Base-by-base conservation (phyloP, 2,888 invertebrate genomes). In the Netelia fuscicornis region DNA sequence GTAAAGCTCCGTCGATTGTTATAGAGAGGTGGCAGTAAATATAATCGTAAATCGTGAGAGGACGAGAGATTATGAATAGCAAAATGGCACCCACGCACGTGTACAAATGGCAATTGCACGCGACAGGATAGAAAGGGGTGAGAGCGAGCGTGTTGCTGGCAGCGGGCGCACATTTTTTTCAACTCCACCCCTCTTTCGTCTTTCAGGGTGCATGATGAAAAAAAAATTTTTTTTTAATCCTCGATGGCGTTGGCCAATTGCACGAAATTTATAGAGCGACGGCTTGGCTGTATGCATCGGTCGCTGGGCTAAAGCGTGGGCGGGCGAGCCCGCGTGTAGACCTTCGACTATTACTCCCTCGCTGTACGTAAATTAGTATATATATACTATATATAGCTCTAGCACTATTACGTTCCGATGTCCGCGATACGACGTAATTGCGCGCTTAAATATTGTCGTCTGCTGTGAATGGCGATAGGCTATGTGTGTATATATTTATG, bases 381-480 rank as follows among this genome's bases (percentile, higher is more conserved):
- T 60, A 8, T 44, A 30, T 62, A 70, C 37, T 48, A n/a, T 68
- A 48, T 64, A 56, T 71, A 60, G 54, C 54, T 48, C 44, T 23
- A 70, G 65, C 54, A 81, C 74, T 71, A 76, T 81, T 76, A 79
- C 75, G 81, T 76, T 81, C 77, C 84, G 83, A 86, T 84, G 87
- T 86, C 77, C 62, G 81, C 85, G 85, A 87, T 87, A 89, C 87
- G 83, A 87, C 81, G 89, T 89, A 90, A 91, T 90, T 89, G 87
- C 87, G 89, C 89, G 90, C 89, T 90, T 91, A 89, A 91, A 90
- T 90, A 90, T 88, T 83, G 83, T 82, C 85, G 85, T 85, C 79
- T 79, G 85, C 79, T 76, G 82, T 79, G 82, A 82, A 85, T 85
- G 77, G 83, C 83, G 82, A 83, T 83, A 81, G 64, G 70, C 42